phyloP scores from a whole-genome alignment of 1,140 invertebrate genomes.

The Anastrepha ludens region DNA sequence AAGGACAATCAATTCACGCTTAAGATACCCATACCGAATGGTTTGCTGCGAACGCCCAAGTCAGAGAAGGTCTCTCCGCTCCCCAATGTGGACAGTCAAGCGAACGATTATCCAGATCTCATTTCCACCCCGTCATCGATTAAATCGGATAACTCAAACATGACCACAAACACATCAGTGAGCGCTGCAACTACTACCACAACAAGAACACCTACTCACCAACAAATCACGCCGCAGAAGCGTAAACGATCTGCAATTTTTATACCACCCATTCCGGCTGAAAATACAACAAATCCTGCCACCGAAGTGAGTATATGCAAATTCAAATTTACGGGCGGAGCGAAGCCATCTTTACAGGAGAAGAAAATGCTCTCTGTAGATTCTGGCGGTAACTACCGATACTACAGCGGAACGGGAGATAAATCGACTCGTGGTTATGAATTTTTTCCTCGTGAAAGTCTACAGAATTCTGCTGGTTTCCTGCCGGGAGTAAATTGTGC shows the following conservation, averaged over 20 bases:
- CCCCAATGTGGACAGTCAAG: neutral
- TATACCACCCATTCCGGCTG: slow-evolving; percentile 85
- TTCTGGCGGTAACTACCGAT: slow-evolving; percentile 88
- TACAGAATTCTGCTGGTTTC: slow-evolving; percentile 76
- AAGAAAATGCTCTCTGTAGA: slow-evolving; percentile 93
- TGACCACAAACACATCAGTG: slow-evolving; percentile 54
- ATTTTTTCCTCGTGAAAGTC: slow-evolving; percentile 82
- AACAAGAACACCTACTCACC: slow-evolving; percentile 55
- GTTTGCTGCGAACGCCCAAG: slow-evolving; percentile 61
- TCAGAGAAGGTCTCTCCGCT: neutral
- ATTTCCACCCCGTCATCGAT: slow-evolving; percentile 53
- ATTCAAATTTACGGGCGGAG: slow-evolving; percentile 93
- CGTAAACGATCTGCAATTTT: slow-evolving; percentile 87
- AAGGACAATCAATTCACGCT: slow-evolving; percentile 71
- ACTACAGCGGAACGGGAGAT: slow-evolving; percentile 86
- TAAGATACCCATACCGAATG: slow-evolving; percentile 70
- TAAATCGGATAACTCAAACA: slow-evolving; percentile 64
- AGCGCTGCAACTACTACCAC: slow-evolving; percentile 61
- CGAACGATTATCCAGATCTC: slow-evolving; percentile 57
- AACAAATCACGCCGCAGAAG: slow-evolving; percentile 77
- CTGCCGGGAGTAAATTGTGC: slow-evolving; percentile 70
- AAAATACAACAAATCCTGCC: slow-evolving; percentile 82
- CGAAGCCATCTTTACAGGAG: slow-evolving; percentile 89
- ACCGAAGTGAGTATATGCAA: slow-evolving; percentile 93
- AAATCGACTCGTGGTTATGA: slow-evolving; percentile 86